A percentile compares a stretch with the other conserved stretches of the same genome.
Conservation (phyloP, 2,888 invertebrate genomes). For the Cistogaster globosa region DNA sequence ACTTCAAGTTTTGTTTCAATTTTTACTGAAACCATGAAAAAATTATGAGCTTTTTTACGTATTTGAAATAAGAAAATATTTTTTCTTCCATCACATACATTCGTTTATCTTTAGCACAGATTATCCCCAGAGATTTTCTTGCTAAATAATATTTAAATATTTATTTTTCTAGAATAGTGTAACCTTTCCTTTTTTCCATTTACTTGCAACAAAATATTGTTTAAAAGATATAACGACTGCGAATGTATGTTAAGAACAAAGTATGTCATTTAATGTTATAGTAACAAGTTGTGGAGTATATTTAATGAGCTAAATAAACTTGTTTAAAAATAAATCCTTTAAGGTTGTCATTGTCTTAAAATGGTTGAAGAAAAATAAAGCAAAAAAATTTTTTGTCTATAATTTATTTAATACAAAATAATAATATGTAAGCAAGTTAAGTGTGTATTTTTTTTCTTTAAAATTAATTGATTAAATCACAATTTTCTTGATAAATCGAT, state of each 20-base stretch:
- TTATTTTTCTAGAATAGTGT: constrained; percentile 20
- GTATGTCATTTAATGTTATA: background rate
- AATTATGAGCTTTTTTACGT: no score
- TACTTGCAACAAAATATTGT: constrained; percentile 26
- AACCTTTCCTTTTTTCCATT: constrained; percentile 1
- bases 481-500: no score
- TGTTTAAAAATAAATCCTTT: constrained; percentile 8
- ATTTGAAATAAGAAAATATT: no score
- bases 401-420: no score
- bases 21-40: no score
- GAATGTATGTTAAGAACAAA: background rate
- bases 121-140: constrained; percentile 24
- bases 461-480: no score
- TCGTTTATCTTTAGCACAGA: background rate
- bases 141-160: constrained; percentile 32
- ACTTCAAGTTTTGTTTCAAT: no score
- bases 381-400: no score
- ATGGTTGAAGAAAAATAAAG: background rate
- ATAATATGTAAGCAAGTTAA: no score
- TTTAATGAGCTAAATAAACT: constrained; percentile 57
- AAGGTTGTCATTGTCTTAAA: background rate
- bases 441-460: no score
- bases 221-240: background rate
- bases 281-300: constrained; percentile 47
- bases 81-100: background rate